Conservation (phyloP, 2,113 vertebrate species). For the Gymnarchus niloticus region DNA sequence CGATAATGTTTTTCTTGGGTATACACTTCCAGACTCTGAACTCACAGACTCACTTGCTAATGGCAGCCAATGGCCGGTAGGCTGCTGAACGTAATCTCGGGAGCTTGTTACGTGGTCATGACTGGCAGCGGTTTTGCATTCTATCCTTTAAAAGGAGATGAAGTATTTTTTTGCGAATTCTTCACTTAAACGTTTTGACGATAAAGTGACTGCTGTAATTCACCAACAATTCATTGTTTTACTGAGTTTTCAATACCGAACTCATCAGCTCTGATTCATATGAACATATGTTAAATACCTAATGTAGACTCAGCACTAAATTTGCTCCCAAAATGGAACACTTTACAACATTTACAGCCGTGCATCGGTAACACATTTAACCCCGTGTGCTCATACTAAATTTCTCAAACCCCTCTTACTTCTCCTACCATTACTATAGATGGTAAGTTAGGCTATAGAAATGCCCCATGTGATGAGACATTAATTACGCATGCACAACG, state of each 20-base stretch:
- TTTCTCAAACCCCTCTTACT: not conserved
- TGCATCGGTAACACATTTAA: not conserved
- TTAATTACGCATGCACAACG: not conserved
- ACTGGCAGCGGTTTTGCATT: not conserved
- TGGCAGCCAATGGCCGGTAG: not conserved
- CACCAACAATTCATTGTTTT: not conserved
- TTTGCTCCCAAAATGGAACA: not conserved
- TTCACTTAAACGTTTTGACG: not conserved
- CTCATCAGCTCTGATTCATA: no score
- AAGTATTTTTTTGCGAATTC: not conserved
- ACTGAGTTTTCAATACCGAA: not conserved
- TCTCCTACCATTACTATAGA: not conserved
- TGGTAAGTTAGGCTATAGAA: not conserved
- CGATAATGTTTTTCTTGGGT: not conserved
- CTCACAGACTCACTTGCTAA: not conserved
- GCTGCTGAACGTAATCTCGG: not conserved
- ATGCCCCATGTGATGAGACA: not conserved
- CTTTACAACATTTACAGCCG: not conserved
- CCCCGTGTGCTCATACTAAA: not conserved
- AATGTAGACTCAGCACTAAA: no score
- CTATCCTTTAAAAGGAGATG: not conserved
- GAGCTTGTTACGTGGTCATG: not conserved
- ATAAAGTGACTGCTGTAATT: not conserved
- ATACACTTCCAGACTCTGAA: not conserved
- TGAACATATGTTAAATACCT: no score